Evolutionary conservation across 2,888 invertebrate species (phyloP), one percentile per base, ranked within the genome.

Genomic region (Tenthredo notha): DNA sequence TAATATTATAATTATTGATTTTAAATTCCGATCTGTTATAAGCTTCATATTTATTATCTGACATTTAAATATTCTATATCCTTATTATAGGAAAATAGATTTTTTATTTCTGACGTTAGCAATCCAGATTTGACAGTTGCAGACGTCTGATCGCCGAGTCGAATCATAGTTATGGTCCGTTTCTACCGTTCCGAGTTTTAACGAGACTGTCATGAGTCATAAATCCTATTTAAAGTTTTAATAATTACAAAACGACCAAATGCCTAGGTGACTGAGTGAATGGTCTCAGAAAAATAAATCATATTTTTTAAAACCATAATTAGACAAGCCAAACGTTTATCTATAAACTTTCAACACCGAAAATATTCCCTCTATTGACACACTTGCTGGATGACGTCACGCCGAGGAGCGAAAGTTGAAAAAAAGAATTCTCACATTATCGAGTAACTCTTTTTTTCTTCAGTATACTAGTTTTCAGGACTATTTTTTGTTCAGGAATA

Each of bases 21-120:
- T 83, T 12, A 70, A 43, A 15, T 47, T 67, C 67, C 25, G 43
- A 70, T 18, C 47, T 21, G 50, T 47, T 43, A 83, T 21, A 83
- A n/a, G 10, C 21, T 83, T 29, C 83, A 83, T 83, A 70, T 47
- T 83, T 33, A 67, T 83, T 33, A 67, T 47, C 67, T 83, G 83
- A 83, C 83, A 83, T 83, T 83, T 83, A 83, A 67, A 70, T 54
- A 15, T 74, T 37, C 2, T 72, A n/a, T 61, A 61, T 25, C 61
- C 33, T 33, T 18, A 33, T 18, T 33, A 33, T 15, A 25, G 33
- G 33, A 33, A 67, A 18, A 67, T 74, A 21, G 58, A 40, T 37
- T 54, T 54, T 37, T 80, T 77, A 12, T 61, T 37, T 25, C 6
- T 33, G 67, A 67, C 67, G 67, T 67, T 33, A 37, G 37, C 7